Evolutionary conservation across 2,113 vertebrate genomes (phyloP), one percentile per base, ranked within the genome.

Genomic region (Smithornis capensis): DNA sequence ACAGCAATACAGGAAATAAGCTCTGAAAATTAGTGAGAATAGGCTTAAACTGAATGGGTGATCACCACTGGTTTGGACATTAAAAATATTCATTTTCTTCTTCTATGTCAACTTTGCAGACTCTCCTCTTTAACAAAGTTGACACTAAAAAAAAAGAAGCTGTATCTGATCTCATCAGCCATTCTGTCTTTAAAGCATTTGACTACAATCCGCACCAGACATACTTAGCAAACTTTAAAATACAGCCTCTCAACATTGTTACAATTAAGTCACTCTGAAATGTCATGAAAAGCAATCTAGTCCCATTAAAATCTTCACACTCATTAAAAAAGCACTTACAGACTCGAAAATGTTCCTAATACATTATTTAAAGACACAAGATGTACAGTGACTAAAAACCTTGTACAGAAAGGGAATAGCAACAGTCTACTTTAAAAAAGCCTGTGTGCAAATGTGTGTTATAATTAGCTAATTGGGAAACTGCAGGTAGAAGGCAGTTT

Each of bases 291-390:
- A 98, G 98, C 98, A 98, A 98, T 98, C 98, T 98, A 98, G 97
- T 97, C 97, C 98, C 98, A 98, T 98, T 98, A 99, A 98, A 98
- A 98, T 98, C 98, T 98, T 98, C 98, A 98, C 98, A 98, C 96
- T 97, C 98, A 98, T 99, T 98, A 98, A 98, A 98, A 98, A 98
- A 98, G 98, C 98, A 98, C 98, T 98, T 98, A 98, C 97, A 98
- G 97, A 97, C 97, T 98, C 88, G 97, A 98, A 98, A 98, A 98
- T 97, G 98, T 98, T 98, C 98, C 97, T 98, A 98, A 98, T 99
- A 97, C 97, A 98, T 98, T 98, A 99, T 98, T 99, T 98, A 98
- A 98, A 98, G 97, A 98, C 98, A 97, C 97, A 98, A 97, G 98
- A 98, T 98, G 97, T 98, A 98, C 97, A 97, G 97, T 97, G 97